Conservation (phyloP, 1,140 invertebrate genomes). For the Saccostrea cuccullata region DNA sequence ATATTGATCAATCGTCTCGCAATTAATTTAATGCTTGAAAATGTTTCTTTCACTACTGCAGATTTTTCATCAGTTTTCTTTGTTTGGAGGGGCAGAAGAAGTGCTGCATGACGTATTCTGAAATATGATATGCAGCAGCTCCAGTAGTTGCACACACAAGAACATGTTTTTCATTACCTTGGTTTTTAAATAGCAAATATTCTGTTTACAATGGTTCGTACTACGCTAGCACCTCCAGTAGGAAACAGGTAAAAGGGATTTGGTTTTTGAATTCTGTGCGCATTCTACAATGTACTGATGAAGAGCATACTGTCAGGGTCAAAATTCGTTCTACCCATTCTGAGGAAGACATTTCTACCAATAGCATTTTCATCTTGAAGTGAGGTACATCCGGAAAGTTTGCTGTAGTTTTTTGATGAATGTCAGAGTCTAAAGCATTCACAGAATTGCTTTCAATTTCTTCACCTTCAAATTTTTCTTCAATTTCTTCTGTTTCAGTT, state of each 20-base stretch:
- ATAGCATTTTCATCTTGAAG: background rate
- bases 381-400: background rate
- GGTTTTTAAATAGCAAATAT: background rate
- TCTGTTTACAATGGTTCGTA: background rate
- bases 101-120: background rate
- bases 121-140: background rate
- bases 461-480: background rate
- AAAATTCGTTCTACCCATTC: background rate
- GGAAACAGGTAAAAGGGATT: too few species aligned
- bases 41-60: background rate
- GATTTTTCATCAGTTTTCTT: background rate
- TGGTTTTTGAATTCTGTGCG: too few species aligned
- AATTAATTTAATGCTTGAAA: constrained; percentile 39
- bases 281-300: background rate
- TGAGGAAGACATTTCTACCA: background rate
- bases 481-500: background rate
- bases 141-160: background rate
- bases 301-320: background rate
- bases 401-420: background rate
- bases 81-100: background rate
- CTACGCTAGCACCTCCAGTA: too few species aligned
- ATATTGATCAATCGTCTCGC: background rate
- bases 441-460: background rate
- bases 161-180: background rate
- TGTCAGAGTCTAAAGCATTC: background rate